Base-by-base conservation (phyloP, 2,888 invertebrate species). In the Mimas tiliae region DNA sequence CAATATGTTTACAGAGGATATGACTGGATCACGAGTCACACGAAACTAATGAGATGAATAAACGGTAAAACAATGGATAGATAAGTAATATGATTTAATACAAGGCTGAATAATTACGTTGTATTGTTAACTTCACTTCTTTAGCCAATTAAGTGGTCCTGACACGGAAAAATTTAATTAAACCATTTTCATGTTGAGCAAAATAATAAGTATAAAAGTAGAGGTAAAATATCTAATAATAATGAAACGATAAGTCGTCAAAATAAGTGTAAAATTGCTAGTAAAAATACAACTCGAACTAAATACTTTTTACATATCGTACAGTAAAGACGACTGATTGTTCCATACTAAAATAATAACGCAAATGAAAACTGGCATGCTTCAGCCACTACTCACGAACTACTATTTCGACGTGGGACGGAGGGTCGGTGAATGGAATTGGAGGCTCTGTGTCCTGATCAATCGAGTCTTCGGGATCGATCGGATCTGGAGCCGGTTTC, bases 361-460 rank as follows among this genome's bases (percentile, higher is more conserved):
- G 90, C 90, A 91, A 87, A 92, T 82, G 83, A 86, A 80, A 91
- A 88, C 82, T 84, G 90, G 90, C 93, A 93, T 92, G 92, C 93
- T 84, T 79, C 86, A 91, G 93, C 93, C 87, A 82, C 93, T 93
- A 93, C 93, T 93, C 93, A 93, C 93, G 86, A 93, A 87, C 86
- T 81, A 82, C 86, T 87, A 88, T 82, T 86, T 90, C 85, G 87
- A 87, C 85, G 87, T 87, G 63, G 84, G 85, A 79, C 76, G 86
- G 84, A 79, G 74, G 74, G 66, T 80, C 79, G 65, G 78, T 74
- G 73, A 68, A 73, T 67, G 80, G 73, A 65, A 71, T 72, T 65
- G 74, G 70, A 50, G 70, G 67, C 55, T 72, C 70, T 16, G 70
- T 71, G 38, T 72, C 75, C 62, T 66, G 66, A 73, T 65, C 58